These are phyloP conservation scores for Paedocypris micromegethes DNA, from an alignment of 2,797 vertebrate species.

Conservation along the genomic window DNA sequence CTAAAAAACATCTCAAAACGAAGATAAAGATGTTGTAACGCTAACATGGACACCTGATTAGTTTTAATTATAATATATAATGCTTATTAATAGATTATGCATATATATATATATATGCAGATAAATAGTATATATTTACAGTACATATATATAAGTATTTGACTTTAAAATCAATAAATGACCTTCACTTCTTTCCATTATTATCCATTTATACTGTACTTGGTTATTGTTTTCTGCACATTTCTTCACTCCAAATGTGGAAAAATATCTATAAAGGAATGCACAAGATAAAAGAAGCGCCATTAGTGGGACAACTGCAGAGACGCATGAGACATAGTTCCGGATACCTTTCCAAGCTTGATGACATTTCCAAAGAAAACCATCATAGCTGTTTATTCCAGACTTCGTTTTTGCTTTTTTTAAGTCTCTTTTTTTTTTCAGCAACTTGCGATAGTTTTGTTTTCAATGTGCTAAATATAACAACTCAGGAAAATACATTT, in stretches of 20 bases:
- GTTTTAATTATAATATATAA: too few species aligned
- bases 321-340: conserved; percentile 23
- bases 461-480: conserved; percentile 24
- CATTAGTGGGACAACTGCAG: conserved; percentile 23
- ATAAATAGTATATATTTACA: too few species aligned
- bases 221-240: conserved; percentile 8
- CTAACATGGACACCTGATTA: too few species aligned
- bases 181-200: conserved; percentile 2
- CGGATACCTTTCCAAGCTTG: conserved; percentile 24
- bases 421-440: conserved; percentile 26
- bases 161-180: too few species aligned
- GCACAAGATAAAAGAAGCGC: conserved; percentile 21
- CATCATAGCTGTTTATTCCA: conserved; percentile 31
- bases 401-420: conserved; percentile 10
- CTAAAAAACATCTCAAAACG: conserved; percentile 1
- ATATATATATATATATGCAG: background rate
- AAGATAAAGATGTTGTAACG: background rate
- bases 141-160: too few species aligned
- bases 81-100: background rate
- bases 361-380: conserved; percentile 34
- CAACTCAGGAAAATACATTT: conserved; percentile 4
- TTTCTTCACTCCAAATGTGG: conserved; percentile 23
- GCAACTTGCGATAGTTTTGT: conserved; percentile 5
- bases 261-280: conserved; percentile 13
- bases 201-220: conserved; percentile 15